phyloP scores from a whole-genome alignment of 1,140 invertebrate genomes.

The Andricus grossulariae region DNA sequence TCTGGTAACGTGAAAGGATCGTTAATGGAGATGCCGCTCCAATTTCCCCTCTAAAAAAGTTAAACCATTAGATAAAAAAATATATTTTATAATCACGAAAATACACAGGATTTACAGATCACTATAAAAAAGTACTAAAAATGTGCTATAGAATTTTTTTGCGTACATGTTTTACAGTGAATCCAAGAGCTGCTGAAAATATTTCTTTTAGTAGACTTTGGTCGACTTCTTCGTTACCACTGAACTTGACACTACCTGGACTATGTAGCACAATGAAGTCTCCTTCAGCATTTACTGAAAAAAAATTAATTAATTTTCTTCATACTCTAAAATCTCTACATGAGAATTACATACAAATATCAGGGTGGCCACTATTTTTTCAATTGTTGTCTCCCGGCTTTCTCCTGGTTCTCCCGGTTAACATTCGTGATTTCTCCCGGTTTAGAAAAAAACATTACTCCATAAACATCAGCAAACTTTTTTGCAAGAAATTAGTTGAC shows the following conservation, averaged over 20 bases:
- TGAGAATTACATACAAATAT: too few relatives aligned
- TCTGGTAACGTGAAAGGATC: constrained; percentile 87
- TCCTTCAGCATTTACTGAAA: constrained; percentile 80
- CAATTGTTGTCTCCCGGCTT: too few relatives aligned
- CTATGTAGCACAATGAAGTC: constrained; percentile 82
- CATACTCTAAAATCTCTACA: too few relatives aligned
- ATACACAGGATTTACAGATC: too few relatives aligned
- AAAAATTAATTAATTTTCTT: constrained; percentile 32
- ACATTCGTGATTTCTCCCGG: too few relatives aligned
- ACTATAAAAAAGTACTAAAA: constrained; percentile 27
- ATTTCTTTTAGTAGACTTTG: constrained; percentile 83
- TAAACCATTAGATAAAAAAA: neutral
- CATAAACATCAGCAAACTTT: too few relatives aligned
- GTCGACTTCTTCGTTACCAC: constrained; percentile 78
- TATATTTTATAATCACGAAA: neutral
- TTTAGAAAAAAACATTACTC: too few relatives aligned
- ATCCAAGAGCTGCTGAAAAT: constrained; percentile 83
- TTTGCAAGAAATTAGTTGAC: too few relatives aligned
- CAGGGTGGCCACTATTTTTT: too few relatives aligned
- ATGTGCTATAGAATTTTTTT: constrained; percentile 5
- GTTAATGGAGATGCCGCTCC: constrained; percentile 82
- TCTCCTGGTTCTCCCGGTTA: too few relatives aligned
- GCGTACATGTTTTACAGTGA: constrained; percentile 79
- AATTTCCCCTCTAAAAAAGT: constrained; percentile 79
- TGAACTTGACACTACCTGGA: constrained; percentile 81